These are phyloP conservation scores for Pachyseris speciosa DNA, from an alignment of 64 coral and sea anemone species.

Conservation along the genomic window DNA sequence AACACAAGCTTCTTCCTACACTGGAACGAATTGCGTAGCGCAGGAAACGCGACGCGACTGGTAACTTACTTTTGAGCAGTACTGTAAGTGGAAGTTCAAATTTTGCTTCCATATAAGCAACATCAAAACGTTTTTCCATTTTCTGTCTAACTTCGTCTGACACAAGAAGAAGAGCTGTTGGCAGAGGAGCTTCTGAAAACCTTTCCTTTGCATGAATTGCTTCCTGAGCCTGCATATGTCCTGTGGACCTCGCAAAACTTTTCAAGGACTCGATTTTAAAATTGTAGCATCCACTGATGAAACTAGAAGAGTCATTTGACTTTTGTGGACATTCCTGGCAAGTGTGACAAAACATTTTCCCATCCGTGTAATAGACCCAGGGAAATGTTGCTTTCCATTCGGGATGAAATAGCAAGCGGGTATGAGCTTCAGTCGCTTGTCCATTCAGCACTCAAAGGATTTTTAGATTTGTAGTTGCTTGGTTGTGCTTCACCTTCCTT, in stretches of 20 bases:
- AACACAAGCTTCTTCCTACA: too few relatives aligned
- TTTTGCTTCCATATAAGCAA: background rate
- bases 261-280: background rate
- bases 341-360: slow-evolving; percentile 2
- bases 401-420: too few relatives aligned
- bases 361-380: background rate
- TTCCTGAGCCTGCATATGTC: too few relatives aligned
- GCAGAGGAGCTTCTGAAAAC: background rate
- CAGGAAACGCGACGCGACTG: too few relatives aligned
- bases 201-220: background rate
- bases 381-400: slow-evolving; percentile 43
- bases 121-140: background rate
- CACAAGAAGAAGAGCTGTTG: background rate
- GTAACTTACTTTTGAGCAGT: too few relatives aligned
- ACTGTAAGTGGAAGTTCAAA: background rate
- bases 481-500: too few relatives aligned
- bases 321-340: background rate
- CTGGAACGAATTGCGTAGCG: too few relatives aligned
- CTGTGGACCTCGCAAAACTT: too few relatives aligned
- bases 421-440: too few relatives aligned
- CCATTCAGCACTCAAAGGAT: too few relatives aligned
- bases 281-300: background rate
- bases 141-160: background rate
- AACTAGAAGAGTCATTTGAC: background rate
- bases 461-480: too few relatives aligned